These are phyloP conservation scores for Cryptotis parvus DNA, from an alignment of 2,113 vertebrate species.

Conservation along the genomic window DNA sequence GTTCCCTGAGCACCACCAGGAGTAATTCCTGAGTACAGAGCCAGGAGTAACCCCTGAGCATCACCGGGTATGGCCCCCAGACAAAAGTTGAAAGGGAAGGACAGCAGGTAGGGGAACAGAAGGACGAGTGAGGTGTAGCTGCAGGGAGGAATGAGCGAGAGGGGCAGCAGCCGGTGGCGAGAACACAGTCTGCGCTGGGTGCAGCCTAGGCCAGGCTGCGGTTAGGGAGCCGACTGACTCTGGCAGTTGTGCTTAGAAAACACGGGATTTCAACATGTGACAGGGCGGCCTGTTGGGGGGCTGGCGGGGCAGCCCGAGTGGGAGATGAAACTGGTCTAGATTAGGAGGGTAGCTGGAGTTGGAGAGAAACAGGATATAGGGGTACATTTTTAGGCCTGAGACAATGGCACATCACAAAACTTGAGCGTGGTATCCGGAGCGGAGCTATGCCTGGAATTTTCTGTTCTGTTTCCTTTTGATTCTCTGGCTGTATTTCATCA, in stretches of 20 bases:
- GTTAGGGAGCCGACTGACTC: not conserved
- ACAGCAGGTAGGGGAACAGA: not conserved
- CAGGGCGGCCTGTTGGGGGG: not conserved
- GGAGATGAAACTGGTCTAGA: not conserved
- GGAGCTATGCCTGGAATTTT: constrained; percentile 76
- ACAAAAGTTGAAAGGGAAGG: too few relatives aligned
- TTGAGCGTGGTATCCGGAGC: constrained; percentile 69
- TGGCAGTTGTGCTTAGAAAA: not conserved
- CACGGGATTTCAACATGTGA: not conserved
- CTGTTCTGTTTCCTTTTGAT: constrained; percentile 76
- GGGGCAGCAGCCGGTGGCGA: too few relatives aligned
- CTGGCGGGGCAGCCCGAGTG: not conserved
- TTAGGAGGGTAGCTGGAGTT: not conserved
- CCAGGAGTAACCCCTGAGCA: too few relatives aligned
- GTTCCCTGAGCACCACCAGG: too few relatives aligned
- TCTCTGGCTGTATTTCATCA: constrained; percentile 71
- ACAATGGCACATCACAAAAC: constrained; percentile 2
- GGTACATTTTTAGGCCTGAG: too few relatives aligned
- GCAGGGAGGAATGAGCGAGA: too few relatives aligned
- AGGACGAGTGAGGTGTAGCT: too few relatives aligned
- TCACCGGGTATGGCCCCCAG: too few relatives aligned
- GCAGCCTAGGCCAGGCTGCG: too few relatives aligned
- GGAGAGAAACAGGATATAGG: not conserved
- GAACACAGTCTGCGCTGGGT: too few relatives aligned
- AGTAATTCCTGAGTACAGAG: too few relatives aligned